Conservation (phyloP, 2,888 invertebrate genomes). For the Sphecodes monilicornis region DNA sequence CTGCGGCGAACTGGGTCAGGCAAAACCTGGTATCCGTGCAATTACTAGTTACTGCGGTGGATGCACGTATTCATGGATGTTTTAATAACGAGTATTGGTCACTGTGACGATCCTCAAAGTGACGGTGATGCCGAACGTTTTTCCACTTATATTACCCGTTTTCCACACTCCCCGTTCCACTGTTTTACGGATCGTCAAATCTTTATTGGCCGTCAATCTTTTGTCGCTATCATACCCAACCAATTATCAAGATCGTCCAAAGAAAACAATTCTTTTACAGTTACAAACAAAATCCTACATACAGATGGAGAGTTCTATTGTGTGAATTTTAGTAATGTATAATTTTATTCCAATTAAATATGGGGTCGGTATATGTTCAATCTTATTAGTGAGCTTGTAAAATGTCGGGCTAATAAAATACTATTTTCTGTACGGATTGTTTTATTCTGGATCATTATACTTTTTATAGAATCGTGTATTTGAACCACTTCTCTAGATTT, state of each 20-base stretch:
- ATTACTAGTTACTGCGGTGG: constrained; percentile 32
- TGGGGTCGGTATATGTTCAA: too few species aligned
- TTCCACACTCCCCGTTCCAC: background rate
- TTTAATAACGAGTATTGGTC: constrained; percentile 17
- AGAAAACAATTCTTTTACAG: background rate
- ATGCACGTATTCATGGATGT: constrained; percentile 20
- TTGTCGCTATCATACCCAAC: background rate
- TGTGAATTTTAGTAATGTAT: too few species aligned
- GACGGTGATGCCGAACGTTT: background rate
- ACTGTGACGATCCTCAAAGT: background rate
- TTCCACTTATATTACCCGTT: background rate
- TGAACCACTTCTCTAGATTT: too few species aligned
- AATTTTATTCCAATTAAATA: background rate
- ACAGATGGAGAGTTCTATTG: background rate
- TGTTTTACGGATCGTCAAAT: background rate
- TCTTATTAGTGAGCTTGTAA: too few species aligned
- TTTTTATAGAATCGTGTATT: background rate
- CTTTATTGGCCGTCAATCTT: constrained; percentile 4
- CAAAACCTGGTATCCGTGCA: constrained; percentile 39
- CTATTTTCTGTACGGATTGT: too few species aligned
- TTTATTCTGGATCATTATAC: too few species aligned
- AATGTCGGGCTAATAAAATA: too few species aligned
- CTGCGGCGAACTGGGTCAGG: constrained; percentile 35
- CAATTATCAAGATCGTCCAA: background rate
- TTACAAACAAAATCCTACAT: background rate